Evolutionary conservation across 2,113 vertebrate species (phyloP).

Genomic region (Ageneiosus marmoratus): DNA sequence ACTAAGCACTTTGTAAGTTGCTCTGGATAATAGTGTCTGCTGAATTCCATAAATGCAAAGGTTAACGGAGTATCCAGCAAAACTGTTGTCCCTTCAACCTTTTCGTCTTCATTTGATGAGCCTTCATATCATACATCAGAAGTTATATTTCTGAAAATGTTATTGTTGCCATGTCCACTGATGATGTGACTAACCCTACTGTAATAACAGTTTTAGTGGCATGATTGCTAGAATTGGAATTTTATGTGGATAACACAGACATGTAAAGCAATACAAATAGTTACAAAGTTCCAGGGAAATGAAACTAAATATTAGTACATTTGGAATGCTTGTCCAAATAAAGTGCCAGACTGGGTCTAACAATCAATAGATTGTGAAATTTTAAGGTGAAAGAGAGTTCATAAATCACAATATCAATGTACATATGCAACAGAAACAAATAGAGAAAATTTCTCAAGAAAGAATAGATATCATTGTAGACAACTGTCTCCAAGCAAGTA

Average conservation of each 20-base stretch:
- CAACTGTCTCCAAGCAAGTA: not conserved
- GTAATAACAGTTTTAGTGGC: not conserved
- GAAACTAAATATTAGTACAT: not conserved
- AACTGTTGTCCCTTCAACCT: not conserved
- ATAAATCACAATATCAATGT: not conserved
- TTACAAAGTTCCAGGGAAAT: not conserved
- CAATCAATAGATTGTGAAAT: not conserved
- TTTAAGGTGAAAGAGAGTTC: not conserved
- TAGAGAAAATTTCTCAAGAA: not conserved
- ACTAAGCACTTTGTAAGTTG: too few relatives aligned
- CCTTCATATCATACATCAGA: not conserved
- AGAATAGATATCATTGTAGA: not conserved
- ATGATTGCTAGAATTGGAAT: not conserved
- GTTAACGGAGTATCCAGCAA: not conserved
- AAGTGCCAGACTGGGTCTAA: too few relatives aligned
- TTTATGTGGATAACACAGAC: not conserved
- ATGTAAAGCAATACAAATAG: not conserved
- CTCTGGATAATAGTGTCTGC: too few relatives aligned
- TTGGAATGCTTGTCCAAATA: not conserved
- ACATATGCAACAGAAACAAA: not conserved
- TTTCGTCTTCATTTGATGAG: not conserved
- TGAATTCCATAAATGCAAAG: too few relatives aligned
- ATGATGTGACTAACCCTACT: not conserved
- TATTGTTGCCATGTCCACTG: not conserved
- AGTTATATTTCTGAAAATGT: not conserved